Evolutionary conservation across 2,797 vertebrate species (phyloP), one percentile per base, ranked within the genome.

Genomic region (Epinephelus malabaricus): DNA sequence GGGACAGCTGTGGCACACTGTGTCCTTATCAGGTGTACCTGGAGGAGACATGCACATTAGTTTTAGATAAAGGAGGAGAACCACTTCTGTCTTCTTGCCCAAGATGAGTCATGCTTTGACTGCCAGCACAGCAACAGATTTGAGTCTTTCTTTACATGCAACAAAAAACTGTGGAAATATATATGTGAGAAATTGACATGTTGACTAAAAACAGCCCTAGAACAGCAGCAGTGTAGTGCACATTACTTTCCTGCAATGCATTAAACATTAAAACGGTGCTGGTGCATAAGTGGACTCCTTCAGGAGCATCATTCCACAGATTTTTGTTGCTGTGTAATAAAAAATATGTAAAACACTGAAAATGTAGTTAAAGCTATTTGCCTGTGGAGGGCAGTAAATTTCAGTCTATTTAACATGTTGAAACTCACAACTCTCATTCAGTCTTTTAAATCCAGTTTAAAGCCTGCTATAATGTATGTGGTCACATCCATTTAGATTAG

Each of bases 1-100:
- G 2, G 82, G 7, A 63, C 95, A 96, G 0, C 0, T 0, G 0
- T 74, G 62, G 65, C 95, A 96, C 27, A 79, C 78, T 0, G 92
- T 94, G 76, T 95, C 76, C 2, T 10, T 3, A 0, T 84, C 3
- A 0, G 85, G 2, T 0, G 92, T 92, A 1, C 95, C 95, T 96
- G 79, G 1, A 69, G 38, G 21, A 71, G 50, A 70, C 15, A 54
- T 0, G 13, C 3, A 11, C n/a, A 25, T 40, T 13, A 12, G 40
- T 3, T 34, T 49, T 18, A 55, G 34, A 38, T 17, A 11, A 34
- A 13, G 21, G 6, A n/a, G 0, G 3, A 46, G 21, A 25, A 14
- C 5, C 19, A 40, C 43, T 50, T 8, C 12, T 1, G 10, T 19
- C 34, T 34, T 55, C 11, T 43, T 12, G 3, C 17, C 9, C 43